Conservation (phyloP, 2,797 vertebrate species). For the Zalophus californianus region DNA sequence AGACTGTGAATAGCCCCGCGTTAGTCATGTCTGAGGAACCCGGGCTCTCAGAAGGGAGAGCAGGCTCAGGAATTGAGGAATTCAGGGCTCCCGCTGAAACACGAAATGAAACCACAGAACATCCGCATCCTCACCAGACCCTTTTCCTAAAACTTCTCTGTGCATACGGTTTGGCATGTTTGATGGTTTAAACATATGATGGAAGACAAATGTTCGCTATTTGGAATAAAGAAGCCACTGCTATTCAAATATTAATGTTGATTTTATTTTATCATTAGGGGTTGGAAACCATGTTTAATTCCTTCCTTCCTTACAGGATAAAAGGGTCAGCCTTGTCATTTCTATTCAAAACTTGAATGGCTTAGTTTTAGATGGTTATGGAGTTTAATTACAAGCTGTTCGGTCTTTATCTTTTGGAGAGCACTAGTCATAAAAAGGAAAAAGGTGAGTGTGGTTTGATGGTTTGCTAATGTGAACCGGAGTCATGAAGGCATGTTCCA, state of each 20-base stretch:
- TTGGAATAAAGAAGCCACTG: background rate
- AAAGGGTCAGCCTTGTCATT: background rate
- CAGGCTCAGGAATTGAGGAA: slow-evolving; percentile 56
- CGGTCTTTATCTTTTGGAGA: background rate
- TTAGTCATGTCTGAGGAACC: slow-evolving; percentile 69
- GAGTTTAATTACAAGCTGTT: background rate
- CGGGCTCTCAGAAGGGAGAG: slow-evolving; percentile 20
- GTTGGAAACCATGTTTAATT: background rate
- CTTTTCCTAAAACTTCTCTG: background rate
- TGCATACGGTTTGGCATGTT: background rate
- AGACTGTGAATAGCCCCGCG: slow-evolving; percentile 79
- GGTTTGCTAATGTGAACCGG: background rate
- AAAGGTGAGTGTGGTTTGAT: background rate
- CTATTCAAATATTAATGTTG: background rate
- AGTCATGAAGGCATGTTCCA: background rate
- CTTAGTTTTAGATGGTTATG: background rate
- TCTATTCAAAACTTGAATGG: background rate
- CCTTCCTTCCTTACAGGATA: background rate
- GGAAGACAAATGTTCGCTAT: background rate
- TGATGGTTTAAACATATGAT: background rate
- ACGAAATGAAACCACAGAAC: background rate
- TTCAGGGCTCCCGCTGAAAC: slow-evolving; percentile 39
- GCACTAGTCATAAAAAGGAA: background rate
- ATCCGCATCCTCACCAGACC: too few species aligned
- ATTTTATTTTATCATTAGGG: background rate